Evolutionary conservation across 2,797 vertebrate species (phyloP).

Genomic region (Oreochromis mossambicus): DNA sequence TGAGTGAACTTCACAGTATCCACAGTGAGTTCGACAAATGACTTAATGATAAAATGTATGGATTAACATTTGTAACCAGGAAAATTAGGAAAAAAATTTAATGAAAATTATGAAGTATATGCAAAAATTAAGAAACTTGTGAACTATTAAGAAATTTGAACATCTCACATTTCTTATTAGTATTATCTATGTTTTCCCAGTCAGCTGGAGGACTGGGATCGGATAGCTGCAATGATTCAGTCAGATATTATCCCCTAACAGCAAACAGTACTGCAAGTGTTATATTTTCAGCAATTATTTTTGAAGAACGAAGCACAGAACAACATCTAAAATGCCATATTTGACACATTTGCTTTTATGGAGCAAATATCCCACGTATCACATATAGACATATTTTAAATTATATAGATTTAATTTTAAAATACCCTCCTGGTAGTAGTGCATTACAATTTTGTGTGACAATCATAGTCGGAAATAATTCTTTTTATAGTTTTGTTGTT

Average conservation of each 20-base stretch:
- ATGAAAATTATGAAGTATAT: background rate
- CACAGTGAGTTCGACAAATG: slow-evolving; percentile 61
- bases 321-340: background rate
- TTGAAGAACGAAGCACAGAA: background rate
- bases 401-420: background rate
- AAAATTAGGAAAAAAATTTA: fast-evolving
- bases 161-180: background rate
- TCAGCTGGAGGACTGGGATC: background rate
- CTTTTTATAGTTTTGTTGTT: background rate
- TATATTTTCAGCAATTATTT: background rate
- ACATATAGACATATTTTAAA: background rate
- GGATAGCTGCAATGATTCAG: background rate
- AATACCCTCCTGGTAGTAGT: background rate
- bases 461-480: background rate
- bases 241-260: background rate
- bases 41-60: background rate
- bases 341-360: background rate
- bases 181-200: fast-evolving
- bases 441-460: background rate
- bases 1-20: slow-evolving; percentile 61
- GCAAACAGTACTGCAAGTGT: background rate
- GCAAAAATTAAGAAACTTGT: background rate
- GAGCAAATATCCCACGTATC: background rate
- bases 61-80: background rate
- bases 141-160: background rate